Evolutionary conservation across 2,888 invertebrate species (phyloP).

Genomic region (Mechanitis mazaeus): DNA sequence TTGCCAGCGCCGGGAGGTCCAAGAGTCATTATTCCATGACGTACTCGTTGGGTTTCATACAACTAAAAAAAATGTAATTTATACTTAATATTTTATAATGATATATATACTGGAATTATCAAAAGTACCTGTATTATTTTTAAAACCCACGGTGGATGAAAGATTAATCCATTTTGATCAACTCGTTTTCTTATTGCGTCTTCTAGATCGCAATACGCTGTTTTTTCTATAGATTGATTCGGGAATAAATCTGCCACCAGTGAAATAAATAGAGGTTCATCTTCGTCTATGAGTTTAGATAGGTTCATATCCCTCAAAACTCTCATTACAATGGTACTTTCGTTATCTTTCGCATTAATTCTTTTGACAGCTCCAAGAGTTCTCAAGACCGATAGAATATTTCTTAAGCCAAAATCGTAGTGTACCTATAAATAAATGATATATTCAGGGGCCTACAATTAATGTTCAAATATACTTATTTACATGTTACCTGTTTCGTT

Average conservation of each 20-base stretch:
- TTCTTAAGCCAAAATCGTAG: constrained; percentile 96
- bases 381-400: constrained; percentile 94
- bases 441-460: not conserved
- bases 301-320: constrained; percentile 98
- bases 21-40: constrained; percentile 97
- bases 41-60: constrained; percentile 95
- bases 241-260: constrained; percentile 97
- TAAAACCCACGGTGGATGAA: constrained; percentile 96
- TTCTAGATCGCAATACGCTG: constrained; percentile 90
- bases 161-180: constrained; percentile 86
- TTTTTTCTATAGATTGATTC: constrained; percentile 94
- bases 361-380: constrained; percentile 95
- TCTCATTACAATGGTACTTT: constrained; percentile 97
- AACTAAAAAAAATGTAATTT: constrained; percentile 72
- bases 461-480: not conserved
- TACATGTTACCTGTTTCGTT: constrained; percentile 87
- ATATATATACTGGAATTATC: not conserved
- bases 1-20: constrained; percentile 98
- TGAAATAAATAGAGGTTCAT: constrained; percentile 98
- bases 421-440: constrained; percentile 81
- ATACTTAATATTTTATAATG: not conserved
- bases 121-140: constrained; percentile 89
- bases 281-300: constrained; percentile 97
- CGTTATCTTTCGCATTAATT: constrained; percentile 92
- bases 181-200: constrained; percentile 91